Evolutionary conservation across 2,888 invertebrate species (phyloP), one percentile per base, ranked within the genome.

Genomic region (Rhimphoctona megacephalus): DNA sequence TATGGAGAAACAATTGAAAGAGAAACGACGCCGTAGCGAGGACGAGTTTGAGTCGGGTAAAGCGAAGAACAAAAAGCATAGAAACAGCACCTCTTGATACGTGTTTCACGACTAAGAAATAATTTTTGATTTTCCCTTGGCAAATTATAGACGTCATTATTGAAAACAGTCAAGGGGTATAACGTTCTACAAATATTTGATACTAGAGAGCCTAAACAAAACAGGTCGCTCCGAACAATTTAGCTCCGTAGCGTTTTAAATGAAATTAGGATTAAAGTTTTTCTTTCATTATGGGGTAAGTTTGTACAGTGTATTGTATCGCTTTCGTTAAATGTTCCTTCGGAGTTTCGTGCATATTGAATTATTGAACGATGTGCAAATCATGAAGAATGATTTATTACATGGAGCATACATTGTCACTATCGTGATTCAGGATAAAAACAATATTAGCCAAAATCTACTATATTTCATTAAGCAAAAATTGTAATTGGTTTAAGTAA

Each of bases 51-150:
- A 94, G 43, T 85, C 90, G 2, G 89, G 91, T 43, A 93, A 91
- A 61, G 81, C 89, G 19, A 94, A 94, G 82, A 92, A 87, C 81
- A 94, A 94, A 80, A 94, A 94, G 66, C 93, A 94, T 85, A 89
- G 94, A 57, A 94, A 93, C 81, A 93, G 94, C 87, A 93, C 93
- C 78, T 94, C 94, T 91, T 94, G 94, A 94, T 93, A 94, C 92
- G 91, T 92, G 88, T 93, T 93, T 91, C 92, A 94, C 84, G 93
- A 94, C 88, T 94, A 94, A 74, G 57, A 19, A 46, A 17, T 39
- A 22, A 69, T 76, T 36, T 70, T 64, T 83, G 22, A 69, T 73
- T 81, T 57, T 61, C 54, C 22, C 52, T 66, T 19, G 19, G n/a
- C 49, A 30, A 17, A 22, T 74, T 43, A 72, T 30, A 30, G 43